Base-by-base conservation (phyloP, 2,113 vertebrate species). In the Sylvilagus bachmani region DNA sequence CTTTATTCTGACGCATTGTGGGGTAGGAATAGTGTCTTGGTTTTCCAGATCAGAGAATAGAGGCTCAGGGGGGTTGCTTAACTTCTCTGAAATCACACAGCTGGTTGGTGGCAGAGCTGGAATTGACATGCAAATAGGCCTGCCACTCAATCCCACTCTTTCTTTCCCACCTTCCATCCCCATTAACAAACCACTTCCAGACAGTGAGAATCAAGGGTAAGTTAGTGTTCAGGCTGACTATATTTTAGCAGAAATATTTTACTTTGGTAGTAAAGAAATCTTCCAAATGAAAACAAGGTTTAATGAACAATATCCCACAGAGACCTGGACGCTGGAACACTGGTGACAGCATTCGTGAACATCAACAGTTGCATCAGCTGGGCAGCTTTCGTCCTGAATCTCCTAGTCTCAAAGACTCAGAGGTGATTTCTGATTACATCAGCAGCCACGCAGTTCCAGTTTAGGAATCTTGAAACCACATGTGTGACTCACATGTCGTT, bases 381-480 rank as follows among this genome's bases (percentile, higher is more conserved):
- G 81, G 66, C 61, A 74, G 33, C n/a, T 74, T 82, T 95, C 70
- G 3, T 79, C 61, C 58, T 33, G 36, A 88, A 82, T 61, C 88
- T 92, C 87, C 90, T 58, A 0, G 51, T 80, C 89, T 95, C 90
- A 38, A 78, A 97, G 89, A 95, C 86, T 64, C 87, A 92, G 93
- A 94, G 79, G 80, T 93, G 92, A 89, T 86, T 97, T 94, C 88
- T 95, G 91, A 95, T 96, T 80, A 91, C 91, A 94, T 97, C 95
- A 97, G 93, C 92, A 95, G 89, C 82, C 44, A 12, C 27, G 74
- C 51, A 78, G 90, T 94, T 92, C 86, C 93, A 95, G 86, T 81
- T 95, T n/a, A 93, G 95, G 96, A 96, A 94, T 95, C 96, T 95
- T 7, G 55, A 96, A 97, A 96, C 95, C 96, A 95, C 91, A 86